Percentiles rank a stretch among this genome's conserved stretches.
phyloP scores from a whole-genome alignment of 1,140 invertebrate genomes.

The Arctopsyche grandis region DNA sequence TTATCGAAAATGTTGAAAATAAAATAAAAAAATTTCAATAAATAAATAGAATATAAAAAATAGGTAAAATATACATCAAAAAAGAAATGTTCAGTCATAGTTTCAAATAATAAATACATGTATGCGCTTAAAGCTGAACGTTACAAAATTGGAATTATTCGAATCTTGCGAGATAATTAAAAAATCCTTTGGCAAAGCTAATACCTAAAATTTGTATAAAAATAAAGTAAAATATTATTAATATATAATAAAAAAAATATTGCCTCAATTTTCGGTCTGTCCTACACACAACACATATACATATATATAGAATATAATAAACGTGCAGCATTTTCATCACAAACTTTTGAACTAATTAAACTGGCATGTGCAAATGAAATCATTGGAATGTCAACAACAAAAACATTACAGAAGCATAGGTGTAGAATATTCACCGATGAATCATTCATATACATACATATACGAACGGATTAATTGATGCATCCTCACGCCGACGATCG shows the following conservation, averaged over 20 bases:
- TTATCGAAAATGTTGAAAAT: not conserved
- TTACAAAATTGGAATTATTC: not conserved
- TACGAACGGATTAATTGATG: too few relatives aligned
- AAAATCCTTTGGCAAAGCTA: conserved; percentile 1
- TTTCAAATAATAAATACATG: not conserved
- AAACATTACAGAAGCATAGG: too few relatives aligned
- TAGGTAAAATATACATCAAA: not conserved
- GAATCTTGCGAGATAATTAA: not conserved
- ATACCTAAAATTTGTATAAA: not conserved
- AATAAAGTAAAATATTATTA: not conserved
- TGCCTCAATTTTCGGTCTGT: too few relatives aligned
- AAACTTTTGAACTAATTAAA: too few relatives aligned
- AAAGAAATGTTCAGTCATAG: not conserved
- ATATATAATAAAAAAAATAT: not conserved
- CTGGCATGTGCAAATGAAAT: too few relatives aligned
- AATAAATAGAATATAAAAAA: not conserved
- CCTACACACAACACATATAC: not conserved
- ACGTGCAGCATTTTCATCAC: not conserved
- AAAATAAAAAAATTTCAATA: not conserved
- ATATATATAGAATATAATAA: not conserved
- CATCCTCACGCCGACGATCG: too few relatives aligned
- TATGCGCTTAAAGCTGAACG: not conserved
- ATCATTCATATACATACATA: too few relatives aligned
- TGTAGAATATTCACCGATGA: too few relatives aligned
- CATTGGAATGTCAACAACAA: too few relatives aligned